Evolutionary conservation across 2,888 invertebrate species (phyloP).

Genomic region (Nomada ferruginata): DNA sequence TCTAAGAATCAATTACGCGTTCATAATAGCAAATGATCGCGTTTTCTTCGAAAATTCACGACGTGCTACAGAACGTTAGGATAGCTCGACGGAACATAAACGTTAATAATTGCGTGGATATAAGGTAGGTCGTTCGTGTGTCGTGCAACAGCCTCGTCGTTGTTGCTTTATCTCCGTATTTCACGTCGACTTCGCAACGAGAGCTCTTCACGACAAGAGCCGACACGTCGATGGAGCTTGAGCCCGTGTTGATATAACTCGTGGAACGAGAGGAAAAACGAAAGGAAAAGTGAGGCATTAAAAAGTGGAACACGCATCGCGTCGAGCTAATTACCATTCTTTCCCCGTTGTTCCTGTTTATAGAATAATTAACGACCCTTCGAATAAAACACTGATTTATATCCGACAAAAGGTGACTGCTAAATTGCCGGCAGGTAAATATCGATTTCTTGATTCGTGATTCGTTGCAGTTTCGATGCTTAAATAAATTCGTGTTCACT

Average conservation of each 20-base stretch:
- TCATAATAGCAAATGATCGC: neutral
- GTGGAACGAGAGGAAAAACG: constrained; percentile 46
- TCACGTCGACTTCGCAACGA: constrained; percentile 63
- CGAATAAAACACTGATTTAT: neutral
- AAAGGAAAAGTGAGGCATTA: constrained; percentile 54
- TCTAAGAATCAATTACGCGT: neutral
- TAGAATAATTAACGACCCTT: constrained; percentile 33
- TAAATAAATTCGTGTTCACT: too few species aligned
- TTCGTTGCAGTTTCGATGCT: too few species aligned
- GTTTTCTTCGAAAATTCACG: neutral
- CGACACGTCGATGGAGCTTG: constrained; percentile 64
- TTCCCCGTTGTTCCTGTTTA: constrained; percentile 27
- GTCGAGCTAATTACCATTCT: constrained; percentile 52
- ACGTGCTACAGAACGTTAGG: neutral
- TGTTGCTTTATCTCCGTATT: constrained; percentile 58
- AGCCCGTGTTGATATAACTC: constrained; percentile 56
- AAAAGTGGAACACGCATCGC: constrained; percentile 55
- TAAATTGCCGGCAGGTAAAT: neutral
- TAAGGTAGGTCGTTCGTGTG: constrained; percentile 24
- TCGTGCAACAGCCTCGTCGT: constrained; percentile 34
- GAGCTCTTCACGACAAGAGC: constrained; percentile 50
- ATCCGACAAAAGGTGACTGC: neutral
- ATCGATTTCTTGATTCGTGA: neutral
- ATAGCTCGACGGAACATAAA: constrained; percentile 28
- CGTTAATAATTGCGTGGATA: constrained; percentile 76